Evolutionary conservation across 2,888 invertebrate genomes (phyloP), one percentile per base, ranked within the genome.

Genomic region (Mimachlamys varia): DNA sequence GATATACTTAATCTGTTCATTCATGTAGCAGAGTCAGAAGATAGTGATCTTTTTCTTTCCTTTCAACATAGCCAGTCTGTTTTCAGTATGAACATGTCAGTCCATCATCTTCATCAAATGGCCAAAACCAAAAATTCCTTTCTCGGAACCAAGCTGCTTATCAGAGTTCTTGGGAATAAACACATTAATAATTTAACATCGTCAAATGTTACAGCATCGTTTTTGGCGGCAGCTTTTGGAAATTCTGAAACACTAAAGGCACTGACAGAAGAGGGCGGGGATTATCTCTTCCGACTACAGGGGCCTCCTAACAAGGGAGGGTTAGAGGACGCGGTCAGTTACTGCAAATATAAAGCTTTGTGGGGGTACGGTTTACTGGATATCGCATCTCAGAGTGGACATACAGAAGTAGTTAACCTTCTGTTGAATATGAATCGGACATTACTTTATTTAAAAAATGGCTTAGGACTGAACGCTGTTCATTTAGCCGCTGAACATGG

Each of bases 311-410:
- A 76, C 7, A 76, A 76, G 12, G 76, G 76, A 12, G 76, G 76
- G 27, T 76, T 27, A 13, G 76, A 76, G 15, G 27, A 76, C 33
- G 76, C 76, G 27, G 33, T 76, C 33, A 7, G 5, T 12, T 17
- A 33, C 76, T 76, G 76, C 33, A 76, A 76, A 12, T 76, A 76
- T 76, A 76, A 76, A 76, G 7, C 76, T 15, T 76, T 76, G 33
- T 76, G 76, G 76, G 76, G 76, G 4, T 76, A 76, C 17, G 76
- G 76, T 13, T 76, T 76, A 76, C 76, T 76, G 27, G 76, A 76
- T 76, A 76, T 76, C 33, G 76, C 76, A 2, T 19, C 76, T 76
- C 76, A 76, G 27, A 76, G 33, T 76, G 76, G 76, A 76, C 76
- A 76, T 33, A 13, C 13, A 76, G 76, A 76, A 12, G 76, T 76